A percentile compares a stretch with the other conserved stretches of the same genome.
phyloP scores from a whole-genome alignment of 1,140 invertebrate genomes.

The Leptopilina boulardi region DNA sequence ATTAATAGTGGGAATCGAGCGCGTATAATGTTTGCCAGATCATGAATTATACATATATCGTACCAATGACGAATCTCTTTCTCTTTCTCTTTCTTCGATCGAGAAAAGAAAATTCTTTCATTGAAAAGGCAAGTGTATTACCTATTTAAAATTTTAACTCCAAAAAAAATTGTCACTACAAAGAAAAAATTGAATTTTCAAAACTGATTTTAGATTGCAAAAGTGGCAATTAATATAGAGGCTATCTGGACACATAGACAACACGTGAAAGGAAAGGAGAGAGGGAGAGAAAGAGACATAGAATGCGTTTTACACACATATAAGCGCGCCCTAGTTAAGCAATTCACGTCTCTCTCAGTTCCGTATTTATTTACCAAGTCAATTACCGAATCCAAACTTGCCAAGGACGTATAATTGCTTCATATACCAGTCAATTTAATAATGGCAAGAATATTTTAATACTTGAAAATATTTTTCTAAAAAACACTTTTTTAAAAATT shows the following conservation, averaged over 20 bases:
- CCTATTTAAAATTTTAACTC: not conserved
- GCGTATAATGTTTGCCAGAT: constrained; percentile 50
- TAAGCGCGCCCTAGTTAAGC: constrained; percentile 30
- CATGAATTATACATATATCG: constrained; percentile 55
- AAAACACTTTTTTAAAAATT: too few species aligned
- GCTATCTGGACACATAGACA: not conserved
- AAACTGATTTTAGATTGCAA: too few species aligned
- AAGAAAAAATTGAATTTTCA: too few species aligned
- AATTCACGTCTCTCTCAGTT: not conserved
- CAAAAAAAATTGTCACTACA: too few species aligned
- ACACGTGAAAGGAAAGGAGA: constrained; percentile 27
- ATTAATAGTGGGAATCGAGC: constrained; percentile 57
- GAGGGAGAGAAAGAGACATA: not conserved
- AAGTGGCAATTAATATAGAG: constrained; percentile 18
- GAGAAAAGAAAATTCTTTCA: not conserved
- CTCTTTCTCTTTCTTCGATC: too few species aligned
- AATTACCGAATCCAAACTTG: constrained; percentile 22
- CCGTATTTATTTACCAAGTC: constrained; percentile 28
- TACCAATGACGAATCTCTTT: constrained; percentile 49
- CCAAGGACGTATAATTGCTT: constrained; percentile 12
- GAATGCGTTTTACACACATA: not conserved
- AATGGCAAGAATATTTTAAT: too few species aligned
- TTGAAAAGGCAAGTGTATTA: constrained; percentile 13
- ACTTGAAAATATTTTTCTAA: too few species aligned
- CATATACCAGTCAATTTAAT: too few species aligned